Percentiles rank a stretch among this genome's conserved stretches.
Evolutionary conservation across 2,888 invertebrate species (phyloP).

Genomic region (Melipona bicolor): DNA sequence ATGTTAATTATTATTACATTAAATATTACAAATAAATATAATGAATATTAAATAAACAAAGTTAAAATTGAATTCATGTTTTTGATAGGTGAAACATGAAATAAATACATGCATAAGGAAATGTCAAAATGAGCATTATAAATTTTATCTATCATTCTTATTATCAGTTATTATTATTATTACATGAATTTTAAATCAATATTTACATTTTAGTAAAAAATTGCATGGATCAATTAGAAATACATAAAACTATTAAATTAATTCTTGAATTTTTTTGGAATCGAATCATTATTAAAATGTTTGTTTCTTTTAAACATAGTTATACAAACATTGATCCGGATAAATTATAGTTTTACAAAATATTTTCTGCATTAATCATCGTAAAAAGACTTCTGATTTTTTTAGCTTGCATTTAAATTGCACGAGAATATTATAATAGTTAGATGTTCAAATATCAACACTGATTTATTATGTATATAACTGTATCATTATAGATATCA

Average conservation of each 20-base stretch:
- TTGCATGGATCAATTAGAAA: not conserved
- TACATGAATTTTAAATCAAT: too few relatives aligned
- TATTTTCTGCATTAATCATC: constrained; percentile 24
- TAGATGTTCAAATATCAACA: constrained; percentile 18
- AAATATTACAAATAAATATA: too few relatives aligned
- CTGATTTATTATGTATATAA: not conserved
- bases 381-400: constrained; percentile 17
- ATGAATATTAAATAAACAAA: too few relatives aligned
- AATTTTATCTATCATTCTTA: not conserved
- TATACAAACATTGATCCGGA: not conserved
- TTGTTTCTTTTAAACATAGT: not conserved
- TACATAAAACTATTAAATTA: not conserved
- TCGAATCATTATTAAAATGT: not conserved
- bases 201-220: not conserved
- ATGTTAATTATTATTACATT: too few relatives aligned
- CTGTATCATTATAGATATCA: not conserved
- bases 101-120: not conserved
- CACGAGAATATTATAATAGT: constrained; percentile 2
- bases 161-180: too few relatives aligned
- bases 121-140: not conserved
- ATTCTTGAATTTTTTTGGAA: not conserved
- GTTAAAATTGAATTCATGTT: not conserved
- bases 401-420: constrained; percentile 6
- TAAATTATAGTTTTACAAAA: not conserved
- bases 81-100: not conserved